Conservation (phyloP, 2,797 vertebrate genomes). For the Molothrus ater region DNA sequence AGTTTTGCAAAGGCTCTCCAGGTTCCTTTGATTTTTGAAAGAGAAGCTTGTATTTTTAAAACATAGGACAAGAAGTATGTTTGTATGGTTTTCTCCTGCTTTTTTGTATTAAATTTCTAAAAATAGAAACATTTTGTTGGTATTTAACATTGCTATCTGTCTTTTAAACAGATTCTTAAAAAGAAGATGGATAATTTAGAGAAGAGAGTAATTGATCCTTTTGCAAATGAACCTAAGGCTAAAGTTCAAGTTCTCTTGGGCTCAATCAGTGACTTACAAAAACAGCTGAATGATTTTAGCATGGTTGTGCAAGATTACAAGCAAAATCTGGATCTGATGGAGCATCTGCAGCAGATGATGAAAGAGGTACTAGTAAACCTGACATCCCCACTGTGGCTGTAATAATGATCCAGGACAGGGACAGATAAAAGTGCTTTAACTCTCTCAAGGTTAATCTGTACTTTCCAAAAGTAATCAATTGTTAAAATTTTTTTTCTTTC, state of each 20-base stretch:
- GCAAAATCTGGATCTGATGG: conserved; percentile 82
- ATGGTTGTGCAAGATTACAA: conserved; percentile 83
- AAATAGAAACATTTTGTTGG: background rate
- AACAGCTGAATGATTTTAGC: conserved; percentile 84
- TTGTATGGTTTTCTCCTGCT: background rate
- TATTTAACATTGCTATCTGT: background rate
- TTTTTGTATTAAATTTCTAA: background rate
- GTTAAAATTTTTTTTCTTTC: background rate
- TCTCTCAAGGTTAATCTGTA: background rate
- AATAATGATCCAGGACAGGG: background rate
- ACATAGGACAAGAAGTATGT: background rate
- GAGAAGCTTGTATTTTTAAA: background rate
- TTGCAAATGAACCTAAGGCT: conserved; percentile 68
- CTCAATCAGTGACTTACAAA: conserved; percentile 81
- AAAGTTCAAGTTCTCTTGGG: conserved; percentile 74
- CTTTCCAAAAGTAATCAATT: background rate
- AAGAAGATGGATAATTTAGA: conserved; percentile 80
- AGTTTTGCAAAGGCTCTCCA: background rate
- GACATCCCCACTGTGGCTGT: background rate
- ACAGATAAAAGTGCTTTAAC: background rate
- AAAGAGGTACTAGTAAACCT: conserved; percentile 82
- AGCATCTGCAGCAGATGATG: conserved; percentile 86
- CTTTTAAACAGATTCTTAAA: conserved; percentile 78
- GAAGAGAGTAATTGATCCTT: conserved; percentile 69
- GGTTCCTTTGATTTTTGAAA: background rate